phyloP scores from a whole-genome alignment of 2,797 vertebrate species.

The Poliocrania exsul region DNA sequence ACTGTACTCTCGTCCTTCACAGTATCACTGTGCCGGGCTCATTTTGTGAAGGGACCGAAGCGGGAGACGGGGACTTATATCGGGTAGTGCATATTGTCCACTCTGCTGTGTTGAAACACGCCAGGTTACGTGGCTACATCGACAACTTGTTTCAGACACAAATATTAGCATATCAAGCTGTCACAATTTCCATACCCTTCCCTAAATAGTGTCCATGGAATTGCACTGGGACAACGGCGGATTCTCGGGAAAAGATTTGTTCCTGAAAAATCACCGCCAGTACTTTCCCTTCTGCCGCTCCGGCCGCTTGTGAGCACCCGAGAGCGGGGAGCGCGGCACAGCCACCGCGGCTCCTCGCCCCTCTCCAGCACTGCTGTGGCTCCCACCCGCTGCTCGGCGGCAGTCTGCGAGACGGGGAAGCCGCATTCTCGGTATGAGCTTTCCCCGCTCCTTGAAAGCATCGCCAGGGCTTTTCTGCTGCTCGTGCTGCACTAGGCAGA shows the following conservation, averaged over 20 bases:
- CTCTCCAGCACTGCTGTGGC: rapidly evolving
- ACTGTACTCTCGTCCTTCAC: not conserved
- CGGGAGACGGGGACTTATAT: not conserved
- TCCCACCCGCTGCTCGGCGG: not conserved
- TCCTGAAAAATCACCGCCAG: not conserved
- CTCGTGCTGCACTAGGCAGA: not conserved
- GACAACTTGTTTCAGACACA: not conserved
- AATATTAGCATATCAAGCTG: not conserved
- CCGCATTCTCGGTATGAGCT: not conserved
- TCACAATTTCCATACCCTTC: not conserved
- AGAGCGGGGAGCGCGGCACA: rapidly evolving
- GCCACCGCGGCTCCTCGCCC: not conserved
- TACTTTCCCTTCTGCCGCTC: not conserved
- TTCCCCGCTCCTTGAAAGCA: not conserved
- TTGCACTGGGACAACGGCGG: not conserved
- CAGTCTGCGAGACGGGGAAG: not conserved
- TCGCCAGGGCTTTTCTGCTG: not conserved
- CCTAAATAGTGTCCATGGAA: not conserved
- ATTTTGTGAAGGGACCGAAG: not conserved
- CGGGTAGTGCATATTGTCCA: not conserved
- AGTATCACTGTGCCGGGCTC: not conserved
- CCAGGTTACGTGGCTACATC: not conserved
- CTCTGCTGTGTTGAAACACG: not conserved
- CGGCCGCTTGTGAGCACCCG: not conserved
- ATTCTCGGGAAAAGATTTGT: not conserved